Conservation (phyloP, 2,113 vertebrate genomes). For the Castor canadensis region DNA sequence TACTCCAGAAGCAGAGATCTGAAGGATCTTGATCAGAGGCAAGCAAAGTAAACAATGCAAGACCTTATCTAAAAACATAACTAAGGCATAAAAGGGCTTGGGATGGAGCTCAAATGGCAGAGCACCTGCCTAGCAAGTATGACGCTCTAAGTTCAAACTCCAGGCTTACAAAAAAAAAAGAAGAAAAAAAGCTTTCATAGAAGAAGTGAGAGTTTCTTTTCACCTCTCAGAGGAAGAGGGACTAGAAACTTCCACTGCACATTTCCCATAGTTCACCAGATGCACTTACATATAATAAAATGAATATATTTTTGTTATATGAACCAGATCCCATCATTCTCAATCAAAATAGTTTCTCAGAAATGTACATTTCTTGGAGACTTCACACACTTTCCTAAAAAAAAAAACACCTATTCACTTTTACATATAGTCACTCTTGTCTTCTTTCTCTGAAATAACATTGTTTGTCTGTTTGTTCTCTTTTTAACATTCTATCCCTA, state of each 20-base stretch:
- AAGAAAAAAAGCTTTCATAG: too few relatives aligned
- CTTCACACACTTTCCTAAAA: neutral
- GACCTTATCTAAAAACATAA: too few relatives aligned
- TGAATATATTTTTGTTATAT: neutral
- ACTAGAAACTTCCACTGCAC: neutral
- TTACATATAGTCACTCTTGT: neutral
- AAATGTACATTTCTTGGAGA: neutral
- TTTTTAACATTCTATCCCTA: neutral
- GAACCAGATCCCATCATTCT: neutral
- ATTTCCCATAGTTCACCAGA: constrained; percentile 4
- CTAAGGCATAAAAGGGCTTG: too few relatives aligned
- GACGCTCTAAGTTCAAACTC: too few relatives aligned
- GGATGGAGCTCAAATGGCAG: too few relatives aligned
- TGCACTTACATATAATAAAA: neutral
- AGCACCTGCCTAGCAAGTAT: too few relatives aligned
- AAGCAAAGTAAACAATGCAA: too few relatives aligned
- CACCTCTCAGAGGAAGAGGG: neutral
- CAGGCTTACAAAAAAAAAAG: too few relatives aligned
- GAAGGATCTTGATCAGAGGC: too few relatives aligned
- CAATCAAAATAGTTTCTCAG: neutral
- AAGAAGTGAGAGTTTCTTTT: neutral
- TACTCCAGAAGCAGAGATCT: too few relatives aligned
- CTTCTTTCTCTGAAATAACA: neutral
- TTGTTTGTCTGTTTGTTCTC: neutral
- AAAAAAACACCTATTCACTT: neutral